Percentiles rank a stretch among this genome's conserved stretches.
These are phyloP conservation scores for Chrysina gloriosa DNA, from an alignment of 2,888 invertebrate genomes.

Conservation along the genomic window DNA sequence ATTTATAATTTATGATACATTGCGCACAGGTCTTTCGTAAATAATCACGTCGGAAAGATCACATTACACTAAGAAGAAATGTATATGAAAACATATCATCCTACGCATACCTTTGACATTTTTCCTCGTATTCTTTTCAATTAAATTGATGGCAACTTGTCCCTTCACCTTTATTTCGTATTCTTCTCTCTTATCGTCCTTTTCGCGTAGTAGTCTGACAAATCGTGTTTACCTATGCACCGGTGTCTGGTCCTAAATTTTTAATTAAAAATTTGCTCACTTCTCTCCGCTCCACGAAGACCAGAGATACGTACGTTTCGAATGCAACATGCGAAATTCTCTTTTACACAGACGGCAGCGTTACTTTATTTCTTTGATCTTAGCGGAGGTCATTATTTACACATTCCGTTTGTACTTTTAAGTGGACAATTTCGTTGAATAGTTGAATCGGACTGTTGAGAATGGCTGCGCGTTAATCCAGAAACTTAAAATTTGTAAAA, in stretches of 20 bases:
- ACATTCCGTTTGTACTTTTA: constrained; percentile 18
- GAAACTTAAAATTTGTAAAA: too few relatives aligned
- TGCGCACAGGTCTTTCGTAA: too few relatives aligned
- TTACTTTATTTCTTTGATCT: constrained; percentile 28
- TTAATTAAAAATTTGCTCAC: constrained; percentile 20
- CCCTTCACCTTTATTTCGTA: background rate
- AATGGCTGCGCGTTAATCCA: background rate
- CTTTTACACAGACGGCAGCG: background rate
- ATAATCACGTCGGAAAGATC: too few relatives aligned
- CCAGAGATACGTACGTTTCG: background rate
- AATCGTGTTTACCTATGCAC: constrained; percentile 16
- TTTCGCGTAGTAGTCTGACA: background rate
- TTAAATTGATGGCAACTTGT: background rate
- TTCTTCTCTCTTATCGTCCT: constrained; percentile 5
- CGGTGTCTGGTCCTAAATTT: constrained; percentile 10
- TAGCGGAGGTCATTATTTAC: constrained; percentile 1
- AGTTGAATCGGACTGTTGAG: background rate
- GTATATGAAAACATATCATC: background rate
- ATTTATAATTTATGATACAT: too few relatives aligned
- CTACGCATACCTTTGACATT: background rate
- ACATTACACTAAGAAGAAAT: too few relatives aligned
- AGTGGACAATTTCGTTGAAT: background rate
- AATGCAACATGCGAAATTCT: constrained; percentile 11
- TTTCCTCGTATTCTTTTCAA: background rate
- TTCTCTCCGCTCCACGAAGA: background rate